phyloP scores from a whole-genome alignment of 1,140 invertebrate species.

The Bombus turneri region DNA sequence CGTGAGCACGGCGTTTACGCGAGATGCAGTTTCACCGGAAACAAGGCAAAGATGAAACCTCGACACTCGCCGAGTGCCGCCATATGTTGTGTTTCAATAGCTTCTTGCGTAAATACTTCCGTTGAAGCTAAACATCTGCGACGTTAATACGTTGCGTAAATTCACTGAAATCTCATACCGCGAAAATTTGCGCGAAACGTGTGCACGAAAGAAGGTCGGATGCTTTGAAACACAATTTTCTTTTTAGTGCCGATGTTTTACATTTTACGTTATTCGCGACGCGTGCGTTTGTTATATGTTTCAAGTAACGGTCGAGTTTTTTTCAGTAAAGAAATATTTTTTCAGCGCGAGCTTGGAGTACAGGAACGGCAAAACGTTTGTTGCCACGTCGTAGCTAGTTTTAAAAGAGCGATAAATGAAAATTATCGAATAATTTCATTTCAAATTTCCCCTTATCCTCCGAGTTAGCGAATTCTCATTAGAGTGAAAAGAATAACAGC shows the following conservation, averaged over 20 bases:
- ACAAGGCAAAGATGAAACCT: conserved; percentile 38
- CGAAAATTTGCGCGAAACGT: neutral
- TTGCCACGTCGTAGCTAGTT: neutral
- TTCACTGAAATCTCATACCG: neutral
- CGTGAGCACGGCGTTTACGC: conserved; percentile 29
- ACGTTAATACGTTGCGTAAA: conserved; percentile 27
- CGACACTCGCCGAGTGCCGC: neutral
- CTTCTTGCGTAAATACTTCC: conserved; percentile 46
- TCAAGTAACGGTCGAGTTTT: neutral
- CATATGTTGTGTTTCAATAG: conserved; percentile 34
- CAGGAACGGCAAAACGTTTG: too few relatives aligned
- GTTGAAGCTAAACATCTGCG: conserved; percentile 18
- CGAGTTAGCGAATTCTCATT: neutral
- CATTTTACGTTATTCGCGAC: neutral
- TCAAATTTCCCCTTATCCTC: too few relatives aligned
- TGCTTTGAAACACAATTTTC: neutral
- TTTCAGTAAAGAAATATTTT: neutral
- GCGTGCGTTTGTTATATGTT: neutral
- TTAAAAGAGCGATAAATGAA: neutral
- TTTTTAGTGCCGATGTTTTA: neutral
- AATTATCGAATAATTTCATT: neutral
- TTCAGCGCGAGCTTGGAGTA: too few relatives aligned
- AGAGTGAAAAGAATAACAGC: neutral
- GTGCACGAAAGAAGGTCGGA: too few relatives aligned
- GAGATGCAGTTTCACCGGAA: conserved; percentile 43